phyloP scores from a whole-genome alignment of 2,888 invertebrate genomes.

The Zhuqinia jingwanae region DNA sequence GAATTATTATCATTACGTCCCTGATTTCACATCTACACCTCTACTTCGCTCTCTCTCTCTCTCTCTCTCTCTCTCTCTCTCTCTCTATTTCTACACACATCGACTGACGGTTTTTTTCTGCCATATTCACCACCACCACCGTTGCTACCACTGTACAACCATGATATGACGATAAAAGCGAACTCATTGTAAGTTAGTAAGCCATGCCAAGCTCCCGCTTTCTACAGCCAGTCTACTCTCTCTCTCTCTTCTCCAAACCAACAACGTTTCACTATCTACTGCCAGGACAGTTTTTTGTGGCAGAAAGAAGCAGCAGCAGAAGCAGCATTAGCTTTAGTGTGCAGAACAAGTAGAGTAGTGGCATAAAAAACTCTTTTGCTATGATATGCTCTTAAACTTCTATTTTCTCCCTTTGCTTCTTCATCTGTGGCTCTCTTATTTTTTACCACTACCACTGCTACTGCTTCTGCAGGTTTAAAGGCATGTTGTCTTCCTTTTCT shows the following conservation, averaged over 20 bases:
- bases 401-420: conserved; percentile 37
- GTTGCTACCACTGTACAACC: conserved; percentile 7
- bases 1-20: conserved; percentile 63
- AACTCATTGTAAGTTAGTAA: conserved; percentile 28
- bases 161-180: conserved; percentile 37
- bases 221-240: too few relatives aligned
- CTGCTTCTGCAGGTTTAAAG: conserved; percentile 41
- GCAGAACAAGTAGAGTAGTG: too few relatives aligned
- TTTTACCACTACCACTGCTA: too few relatives aligned
- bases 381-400: conserved; percentile 9
- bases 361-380: neutral
- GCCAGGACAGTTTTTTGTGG: neutral
- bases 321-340: conserved; percentile 41
- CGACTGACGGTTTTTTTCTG: neutral
- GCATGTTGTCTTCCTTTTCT: conserved; percentile 25
- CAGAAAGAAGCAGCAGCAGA: conserved; percentile 9
- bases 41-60: conserved; percentile 1
- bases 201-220: conserved; percentile 31
- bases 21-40: conserved; percentile 62
- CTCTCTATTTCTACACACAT: neutral
- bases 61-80: neutral
- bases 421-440: conserved; percentile 15
- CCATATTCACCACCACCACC: conserved; percentile 12
- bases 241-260: too few relatives aligned
- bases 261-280: neutral